Conservation (phyloP, 2,113 vertebrate genomes). For the Phyllopteryx taeniolatus region DNA sequence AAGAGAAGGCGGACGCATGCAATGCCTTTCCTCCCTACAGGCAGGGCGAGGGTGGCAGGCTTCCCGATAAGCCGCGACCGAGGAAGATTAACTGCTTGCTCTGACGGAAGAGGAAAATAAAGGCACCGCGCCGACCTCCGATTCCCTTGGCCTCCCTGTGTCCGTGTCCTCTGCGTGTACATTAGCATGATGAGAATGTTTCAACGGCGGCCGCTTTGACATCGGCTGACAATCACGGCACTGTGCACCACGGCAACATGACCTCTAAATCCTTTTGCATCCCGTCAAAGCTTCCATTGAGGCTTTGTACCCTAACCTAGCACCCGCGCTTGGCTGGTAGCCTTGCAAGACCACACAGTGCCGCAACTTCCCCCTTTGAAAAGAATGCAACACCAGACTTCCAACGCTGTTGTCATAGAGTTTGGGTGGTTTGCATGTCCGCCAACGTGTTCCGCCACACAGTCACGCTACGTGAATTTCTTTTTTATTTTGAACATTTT, state of each 20-base stretch:
- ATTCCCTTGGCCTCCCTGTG: constrained; percentile 47
- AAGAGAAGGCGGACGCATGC: constrained; percentile 33
- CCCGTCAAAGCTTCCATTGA: constrained; percentile 19
- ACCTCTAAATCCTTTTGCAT: constrained; percentile 34
- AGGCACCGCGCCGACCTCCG: constrained; percentile 44
- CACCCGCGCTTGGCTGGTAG: neutral
- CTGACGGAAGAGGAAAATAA: constrained; percentile 63
- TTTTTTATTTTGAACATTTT: too few relatives aligned
- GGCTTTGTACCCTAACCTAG: neutral
- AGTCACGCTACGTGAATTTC: too few relatives aligned
- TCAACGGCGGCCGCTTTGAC: constrained; percentile 14
- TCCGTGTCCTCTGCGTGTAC: constrained; percentile 47
- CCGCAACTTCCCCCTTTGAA: neutral
- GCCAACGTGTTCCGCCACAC: too few relatives aligned
- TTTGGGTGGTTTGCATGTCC: neutral
- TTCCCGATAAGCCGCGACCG: constrained; percentile 59
- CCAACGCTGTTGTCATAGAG: neutral
- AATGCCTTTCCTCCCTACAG: constrained; percentile 55
- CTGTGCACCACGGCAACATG: constrained; percentile 1
- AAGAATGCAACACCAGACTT: neutral
- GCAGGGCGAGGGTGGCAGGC: constrained; percentile 52
- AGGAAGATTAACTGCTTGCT: constrained; percentile 67
- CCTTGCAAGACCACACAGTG: neutral
- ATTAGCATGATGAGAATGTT: constrained; percentile 47
- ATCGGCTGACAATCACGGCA: neutral